Evolutionary conservation across 2,888 invertebrate species (phyloP), one percentile per base, ranked within the genome.

Genomic region (Lampropteryx suffumata): DNA sequence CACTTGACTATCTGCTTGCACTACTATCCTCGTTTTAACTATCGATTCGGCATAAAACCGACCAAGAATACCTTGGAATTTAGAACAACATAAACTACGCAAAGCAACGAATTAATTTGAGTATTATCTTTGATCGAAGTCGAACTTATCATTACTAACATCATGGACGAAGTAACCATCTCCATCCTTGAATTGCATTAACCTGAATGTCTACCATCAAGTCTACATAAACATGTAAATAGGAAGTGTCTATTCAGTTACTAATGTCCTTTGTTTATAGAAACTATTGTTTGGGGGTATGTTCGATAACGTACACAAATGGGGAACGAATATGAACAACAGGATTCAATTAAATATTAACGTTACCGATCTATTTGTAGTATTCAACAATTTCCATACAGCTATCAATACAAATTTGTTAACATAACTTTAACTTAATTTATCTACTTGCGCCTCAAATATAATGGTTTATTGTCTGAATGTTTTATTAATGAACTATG

Each of bases 1-100:
- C 81, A 82, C 84, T 85, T 79, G 80, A 85, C 87, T 85, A 83
- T 84, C 73, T 74, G 72, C 67, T 81, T 79, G 73, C 75, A 72
- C 73, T 71, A 71, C 76, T 73, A 76, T 71, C 69, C 71, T 62
- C 62, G 64, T 71, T 71, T 61, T 65, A 65, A 69, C 66, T 73
- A 74, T 74, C 75, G 73, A 76, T 71, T 73, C 62, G 69, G 67
- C 69, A 68, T 69, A 70, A 65, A 56, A 60, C 49, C 47, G 41
- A 50, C 48, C 26, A 21, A 39, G 44, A 44, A 53, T 49, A 41
- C 35, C 29, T 48, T 44, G 44, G 44, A 33, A 33, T 45, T 53
- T 53, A 33, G 26, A 44, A 33, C 36, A 52, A 39, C 52, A 40
- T 35, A 35, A 44, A 48, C 17, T 48, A 47, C 30, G 51, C 41